Evolutionary conservation across 1,140 invertebrate species (phyloP).

Genomic region (Heterodera schachtii): DNA sequence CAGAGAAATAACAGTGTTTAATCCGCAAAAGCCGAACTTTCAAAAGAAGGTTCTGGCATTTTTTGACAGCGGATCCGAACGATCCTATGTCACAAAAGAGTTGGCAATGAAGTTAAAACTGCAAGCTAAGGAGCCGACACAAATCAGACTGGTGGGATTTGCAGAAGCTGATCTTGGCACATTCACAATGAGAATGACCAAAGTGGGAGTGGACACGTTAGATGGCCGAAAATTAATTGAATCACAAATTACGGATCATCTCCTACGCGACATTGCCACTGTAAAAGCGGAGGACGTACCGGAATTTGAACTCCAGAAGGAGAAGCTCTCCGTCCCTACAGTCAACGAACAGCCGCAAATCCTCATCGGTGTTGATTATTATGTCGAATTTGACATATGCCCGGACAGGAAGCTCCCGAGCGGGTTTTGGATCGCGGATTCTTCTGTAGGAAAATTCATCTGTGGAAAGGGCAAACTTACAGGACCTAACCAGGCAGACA

Average conservation of each 20-base stretch:
- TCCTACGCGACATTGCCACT: too few relatives aligned
- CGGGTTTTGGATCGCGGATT: neutral
- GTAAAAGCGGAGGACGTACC: too few relatives aligned
- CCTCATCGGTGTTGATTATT: neutral
- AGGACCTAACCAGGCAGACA: too few relatives aligned
- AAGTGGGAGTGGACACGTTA: neutral
- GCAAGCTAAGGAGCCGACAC: neutral
- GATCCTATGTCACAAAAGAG: neutral
- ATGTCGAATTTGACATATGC: neutral
- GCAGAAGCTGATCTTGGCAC: conserved; percentile 3
- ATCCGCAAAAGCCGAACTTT: neutral
- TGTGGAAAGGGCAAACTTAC: too few relatives aligned
- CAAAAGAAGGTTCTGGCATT: neutral
- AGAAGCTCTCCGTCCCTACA: neutral
- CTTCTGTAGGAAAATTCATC: too few relatives aligned
- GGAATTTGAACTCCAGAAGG: too few relatives aligned
- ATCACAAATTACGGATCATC: neutral
- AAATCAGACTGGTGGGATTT: neutral
- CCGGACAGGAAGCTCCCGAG: neutral
- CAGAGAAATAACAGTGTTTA: neutral
- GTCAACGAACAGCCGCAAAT: neutral
- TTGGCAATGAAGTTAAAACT: neutral
- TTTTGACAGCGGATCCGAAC: neutral
- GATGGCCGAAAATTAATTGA: neutral
- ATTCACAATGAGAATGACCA: conserved; percentile 1